A percentile compares a stretch with the other conserved stretches of the same genome.
These are phyloP conservation scores for Liopterus haemorrhoidalis DNA, from an alignment of 2,888 invertebrate species.

Conservation along the genomic window DNA sequence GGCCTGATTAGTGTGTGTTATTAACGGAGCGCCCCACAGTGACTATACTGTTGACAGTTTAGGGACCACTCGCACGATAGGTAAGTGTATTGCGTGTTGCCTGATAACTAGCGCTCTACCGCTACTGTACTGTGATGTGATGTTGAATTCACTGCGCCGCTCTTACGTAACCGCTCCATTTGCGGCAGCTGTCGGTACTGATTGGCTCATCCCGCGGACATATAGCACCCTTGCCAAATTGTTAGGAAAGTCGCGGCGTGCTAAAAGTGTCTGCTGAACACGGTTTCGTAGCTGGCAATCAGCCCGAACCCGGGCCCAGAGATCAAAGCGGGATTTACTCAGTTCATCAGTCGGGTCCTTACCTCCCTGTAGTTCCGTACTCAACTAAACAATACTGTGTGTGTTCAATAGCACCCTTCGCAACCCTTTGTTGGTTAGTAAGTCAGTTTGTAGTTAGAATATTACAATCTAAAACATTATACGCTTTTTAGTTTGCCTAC, in stretches of 20 bases:
- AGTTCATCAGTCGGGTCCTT: slow-evolving; percentile 29
- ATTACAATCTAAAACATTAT: no score
- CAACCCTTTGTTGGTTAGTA: no score
- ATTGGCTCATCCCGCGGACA: slow-evolving; percentile 38
- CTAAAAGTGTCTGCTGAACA: slow-evolving; percentile 51
- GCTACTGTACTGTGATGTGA: no score
- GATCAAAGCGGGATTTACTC: no score
- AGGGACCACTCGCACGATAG: slow-evolving; percentile 14
- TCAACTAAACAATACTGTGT: slow-evolving; percentile 27
- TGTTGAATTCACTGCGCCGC: no score
- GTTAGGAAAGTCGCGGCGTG: slow-evolving; percentile 64
- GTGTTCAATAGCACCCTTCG: no score
- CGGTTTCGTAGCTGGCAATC: slow-evolving; percentile 41
- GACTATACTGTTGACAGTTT: neutral
- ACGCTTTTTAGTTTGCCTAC: no score
- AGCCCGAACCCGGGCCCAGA: slow-evolving; percentile 35
- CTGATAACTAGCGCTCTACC: no score
- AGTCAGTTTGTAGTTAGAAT: no score
- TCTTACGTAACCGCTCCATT: no score
- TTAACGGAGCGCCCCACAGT: no score
- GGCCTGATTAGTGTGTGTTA: slow-evolving; percentile 1
- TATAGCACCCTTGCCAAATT: slow-evolving; percentile 70
- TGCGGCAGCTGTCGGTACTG: slow-evolving; percentile 30
- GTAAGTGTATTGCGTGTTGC: no score
- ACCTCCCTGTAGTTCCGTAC: slow-evolving; percentile 24